Evolutionary conservation across 1,140 invertebrate species (phyloP).

Genomic region (Leptestheria dahalacensis): DNA sequence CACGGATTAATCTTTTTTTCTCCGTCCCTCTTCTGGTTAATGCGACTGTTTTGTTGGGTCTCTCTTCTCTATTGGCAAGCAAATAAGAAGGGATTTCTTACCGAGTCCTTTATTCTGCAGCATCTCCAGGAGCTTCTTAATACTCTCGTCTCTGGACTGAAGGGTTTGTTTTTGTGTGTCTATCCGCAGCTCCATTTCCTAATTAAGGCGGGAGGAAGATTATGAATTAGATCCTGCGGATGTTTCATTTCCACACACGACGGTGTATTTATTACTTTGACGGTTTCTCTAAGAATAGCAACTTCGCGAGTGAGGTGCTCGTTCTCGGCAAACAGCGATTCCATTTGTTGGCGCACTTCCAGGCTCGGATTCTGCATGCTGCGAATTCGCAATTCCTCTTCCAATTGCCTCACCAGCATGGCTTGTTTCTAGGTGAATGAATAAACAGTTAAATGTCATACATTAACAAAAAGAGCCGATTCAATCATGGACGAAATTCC

Average conservation of each 20-base stretch:
- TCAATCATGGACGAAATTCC: too few species aligned
- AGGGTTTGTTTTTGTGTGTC: conserved; percentile 96
- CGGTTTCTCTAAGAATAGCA: conserved; percentile 82
- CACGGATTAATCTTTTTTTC: too few species aligned
- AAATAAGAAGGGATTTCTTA: conserved; percentile 38
- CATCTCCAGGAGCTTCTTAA: conserved; percentile 97
- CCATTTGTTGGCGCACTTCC: conserved; percentile 80
- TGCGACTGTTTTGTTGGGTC: too few species aligned
- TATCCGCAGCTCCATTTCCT: conserved; percentile 88
- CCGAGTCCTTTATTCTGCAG: conserved; percentile 91
- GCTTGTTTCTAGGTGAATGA: conserved; percentile 72
- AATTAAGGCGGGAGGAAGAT: conserved; percentile 19
- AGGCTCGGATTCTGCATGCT: conserved; percentile 64
- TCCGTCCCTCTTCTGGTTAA: too few species aligned
- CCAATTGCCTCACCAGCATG: conserved; percentile 79
- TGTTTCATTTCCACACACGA: not conserved
- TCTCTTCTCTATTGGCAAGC: too few species aligned
- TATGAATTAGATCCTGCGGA: not conserved
- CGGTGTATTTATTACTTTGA: conserved; percentile 54
- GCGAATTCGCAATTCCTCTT: conserved; percentile 69
- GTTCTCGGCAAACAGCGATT: conserved; percentile 81
- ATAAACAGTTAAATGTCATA: conserved; percentile 1
- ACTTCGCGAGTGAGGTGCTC: conserved; percentile 90
- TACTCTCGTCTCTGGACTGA: conserved; percentile 87
- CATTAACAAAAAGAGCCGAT: conserved; percentile 5